These are phyloP conservation scores for Hippocampus mohnikei DNA, from an alignment of 2,113 vertebrate species.

Conservation along the genomic window DNA sequence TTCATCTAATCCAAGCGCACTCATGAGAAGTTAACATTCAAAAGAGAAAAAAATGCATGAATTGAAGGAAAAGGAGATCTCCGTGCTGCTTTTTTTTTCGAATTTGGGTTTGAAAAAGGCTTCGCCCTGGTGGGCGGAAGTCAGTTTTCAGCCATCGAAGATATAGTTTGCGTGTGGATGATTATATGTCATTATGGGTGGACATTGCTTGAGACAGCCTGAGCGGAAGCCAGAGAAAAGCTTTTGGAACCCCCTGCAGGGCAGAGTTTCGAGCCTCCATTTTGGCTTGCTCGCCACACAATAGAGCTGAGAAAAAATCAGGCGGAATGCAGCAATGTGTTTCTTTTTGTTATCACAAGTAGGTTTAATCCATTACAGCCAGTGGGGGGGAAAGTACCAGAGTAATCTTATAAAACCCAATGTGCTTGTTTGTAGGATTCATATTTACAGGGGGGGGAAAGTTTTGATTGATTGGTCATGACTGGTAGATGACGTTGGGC, in stretches of 20 bases:
- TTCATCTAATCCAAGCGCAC: not conserved
- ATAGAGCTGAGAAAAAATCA: constrained; percentile 44
- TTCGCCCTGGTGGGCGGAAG: not conserved
- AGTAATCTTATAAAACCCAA: constrained; percentile 46
- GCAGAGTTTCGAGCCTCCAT: constrained; percentile 34
- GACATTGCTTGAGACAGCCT: constrained; percentile 4
- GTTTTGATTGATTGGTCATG: constrained; percentile 23
- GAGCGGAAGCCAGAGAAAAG: constrained; percentile 24
- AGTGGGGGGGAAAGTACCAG: constrained; percentile 10
- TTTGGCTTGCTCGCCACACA: constrained; percentile 38
- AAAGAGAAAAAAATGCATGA: not conserved
- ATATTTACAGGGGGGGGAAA: constrained; percentile 7
- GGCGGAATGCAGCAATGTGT: constrained; percentile 35
- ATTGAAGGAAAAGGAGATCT: not conserved
- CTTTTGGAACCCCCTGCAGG: constrained; percentile 33
- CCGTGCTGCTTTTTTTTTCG: not conserved
- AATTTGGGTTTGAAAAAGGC: not conserved
- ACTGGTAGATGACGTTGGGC: constrained; percentile 12
- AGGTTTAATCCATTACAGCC: constrained; percentile 47
- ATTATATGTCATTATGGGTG: not conserved
- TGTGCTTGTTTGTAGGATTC: constrained; percentile 41
- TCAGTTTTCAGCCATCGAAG: not conserved
- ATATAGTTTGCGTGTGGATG: not conserved
- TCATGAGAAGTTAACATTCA: not conserved
- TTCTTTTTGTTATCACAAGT: constrained; percentile 32